Percentiles rank a stretch among this genome's conserved stretches.
Conservation (phyloP, 2,797 vertebrate species). For the Crenichthys baileyi region DNA sequence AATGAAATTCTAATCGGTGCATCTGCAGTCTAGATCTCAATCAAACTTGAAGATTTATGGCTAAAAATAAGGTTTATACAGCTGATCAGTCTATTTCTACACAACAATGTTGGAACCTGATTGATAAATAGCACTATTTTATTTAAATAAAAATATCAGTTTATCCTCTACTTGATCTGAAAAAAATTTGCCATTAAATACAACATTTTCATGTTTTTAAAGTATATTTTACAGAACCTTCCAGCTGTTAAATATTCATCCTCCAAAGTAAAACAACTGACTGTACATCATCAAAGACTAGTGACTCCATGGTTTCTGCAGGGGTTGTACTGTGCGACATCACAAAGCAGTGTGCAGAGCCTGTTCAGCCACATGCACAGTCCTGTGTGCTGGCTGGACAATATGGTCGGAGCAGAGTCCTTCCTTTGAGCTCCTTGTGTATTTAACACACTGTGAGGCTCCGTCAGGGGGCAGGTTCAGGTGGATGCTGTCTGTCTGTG, state of each 20-base stretch:
- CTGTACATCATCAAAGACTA: neutral
- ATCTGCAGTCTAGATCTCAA: neutral
- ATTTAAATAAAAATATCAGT: too few relatives aligned
- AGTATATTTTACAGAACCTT: neutral
- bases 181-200: neutral
- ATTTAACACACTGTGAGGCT: constrained; percentile 68
- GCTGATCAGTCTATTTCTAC: neutral
- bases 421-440: constrained; percentile 63
- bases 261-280: neutral
- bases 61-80: neutral
- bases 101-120: neutral
- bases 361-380: constrained; percentile 51
- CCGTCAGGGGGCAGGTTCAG: constrained; percentile 72
- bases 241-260: neutral
- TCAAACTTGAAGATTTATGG: neutral
- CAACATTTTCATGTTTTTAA: neutral
- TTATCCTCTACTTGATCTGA: neutral
- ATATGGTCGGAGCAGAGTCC: constrained; percentile 57
- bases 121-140: neutral
- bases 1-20: neutral
- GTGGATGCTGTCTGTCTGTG: constrained; percentile 71
- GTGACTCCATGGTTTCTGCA: neutral
- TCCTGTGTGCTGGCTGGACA: constrained; percentile 36
- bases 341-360: constrained; percentile 81
- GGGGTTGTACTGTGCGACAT: constrained; percentile 44